Evolutionary conservation across 2,113 vertebrate species (phyloP), one percentile per base, ranked within the genome.

Genomic region (Psephotus haematonotus): DNA sequence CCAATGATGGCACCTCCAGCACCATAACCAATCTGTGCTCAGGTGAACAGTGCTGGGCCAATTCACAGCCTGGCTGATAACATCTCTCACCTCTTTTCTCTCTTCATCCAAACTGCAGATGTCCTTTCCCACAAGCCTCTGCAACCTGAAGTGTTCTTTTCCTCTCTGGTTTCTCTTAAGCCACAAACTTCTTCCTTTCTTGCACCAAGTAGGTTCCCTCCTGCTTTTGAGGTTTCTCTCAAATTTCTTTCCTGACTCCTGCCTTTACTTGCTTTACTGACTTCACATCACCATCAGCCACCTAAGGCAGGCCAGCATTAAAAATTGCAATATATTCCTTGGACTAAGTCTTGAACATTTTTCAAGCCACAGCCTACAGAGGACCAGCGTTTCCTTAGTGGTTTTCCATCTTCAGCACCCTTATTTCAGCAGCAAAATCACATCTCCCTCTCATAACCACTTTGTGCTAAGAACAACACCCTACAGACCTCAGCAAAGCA

Each of bases 1-100:
- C 19, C 0, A 1, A 9, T 57, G 44, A 11, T 6, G 35, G 78
- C 0, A 0, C 35, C 68, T 39, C 44, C 57, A 68, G 57, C 52
- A 59, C 16, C 57, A n/a, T 46, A 50, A n/a, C 24, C n/a, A 31
- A 4, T 20, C 52, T 52, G 44, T 2, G 7, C 75, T 49, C 20
- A 57, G 44, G n/a, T 53, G 53, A 52, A 63, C 52, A 29, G 50
- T 10, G 18, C 41, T 35, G 59, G 59, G 33, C 49, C 1, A 1
- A 28, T 24, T 46, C 31, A 16, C 37, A 65, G 53, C 39, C 52
- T 49, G 49, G 17, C 46, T 74, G 15, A 43, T 3, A 62, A 28
- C 18, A 27, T 5, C 47, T 77, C 49, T 59, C 64, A 22, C 13
- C 29, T 86, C 50, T 84, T 60, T 33, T 60, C 53, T n/a, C n/a